These are phyloP conservation scores for Cydia amplana DNA, from an alignment of 1,140 invertebrate species.

Conservation along the genomic window DNA sequence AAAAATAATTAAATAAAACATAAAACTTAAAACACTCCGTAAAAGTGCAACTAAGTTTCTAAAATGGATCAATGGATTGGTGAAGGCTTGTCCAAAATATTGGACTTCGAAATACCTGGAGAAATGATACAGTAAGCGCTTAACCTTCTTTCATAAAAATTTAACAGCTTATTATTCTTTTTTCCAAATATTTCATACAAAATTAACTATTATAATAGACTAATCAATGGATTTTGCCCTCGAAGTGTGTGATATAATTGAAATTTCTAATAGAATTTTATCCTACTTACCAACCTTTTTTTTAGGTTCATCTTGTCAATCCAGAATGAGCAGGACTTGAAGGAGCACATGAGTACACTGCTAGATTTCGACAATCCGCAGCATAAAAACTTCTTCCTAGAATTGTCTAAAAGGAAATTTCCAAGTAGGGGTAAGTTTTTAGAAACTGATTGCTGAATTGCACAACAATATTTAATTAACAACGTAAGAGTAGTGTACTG, in stretches of 20 bases:
- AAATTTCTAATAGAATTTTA: background rate
- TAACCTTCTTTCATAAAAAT: slow-evolving; percentile 8
- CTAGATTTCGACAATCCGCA: slow-evolving; percentile 82
- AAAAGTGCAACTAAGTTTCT: slow-evolving; percentile 9
- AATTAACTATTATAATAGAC: background rate
- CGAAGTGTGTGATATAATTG: background rate
- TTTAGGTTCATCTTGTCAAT: slow-evolving; percentile 83
- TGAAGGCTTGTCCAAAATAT: slow-evolving; percentile 79
- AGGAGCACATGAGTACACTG: slow-evolving; percentile 85
- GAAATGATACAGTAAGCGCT: slow-evolving; percentile 82
- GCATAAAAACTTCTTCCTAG: slow-evolving; percentile 83
- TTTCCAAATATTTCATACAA: slow-evolving; percentile 33
- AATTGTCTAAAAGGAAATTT: slow-evolving; percentile 81
- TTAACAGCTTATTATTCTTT: slow-evolving; percentile 3
- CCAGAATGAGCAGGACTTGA: slow-evolving; percentile 83
- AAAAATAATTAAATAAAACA: slow-evolving; percentile 20
- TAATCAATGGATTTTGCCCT: background rate
- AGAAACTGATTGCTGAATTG: background rate
- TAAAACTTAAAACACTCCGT: background rate
- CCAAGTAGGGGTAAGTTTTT: slow-evolving; percentile 53
- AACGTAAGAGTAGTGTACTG: too few relatives aligned
- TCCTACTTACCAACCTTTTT: slow-evolving; percentile 36
- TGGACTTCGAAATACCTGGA: slow-evolving; percentile 83
- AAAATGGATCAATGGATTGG: slow-evolving; percentile 81
- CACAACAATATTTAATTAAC: slow-evolving; percentile 33